phyloP scores from a whole-genome alignment of 2,797 vertebrate genomes.

The Coluber constrictor region DNA sequence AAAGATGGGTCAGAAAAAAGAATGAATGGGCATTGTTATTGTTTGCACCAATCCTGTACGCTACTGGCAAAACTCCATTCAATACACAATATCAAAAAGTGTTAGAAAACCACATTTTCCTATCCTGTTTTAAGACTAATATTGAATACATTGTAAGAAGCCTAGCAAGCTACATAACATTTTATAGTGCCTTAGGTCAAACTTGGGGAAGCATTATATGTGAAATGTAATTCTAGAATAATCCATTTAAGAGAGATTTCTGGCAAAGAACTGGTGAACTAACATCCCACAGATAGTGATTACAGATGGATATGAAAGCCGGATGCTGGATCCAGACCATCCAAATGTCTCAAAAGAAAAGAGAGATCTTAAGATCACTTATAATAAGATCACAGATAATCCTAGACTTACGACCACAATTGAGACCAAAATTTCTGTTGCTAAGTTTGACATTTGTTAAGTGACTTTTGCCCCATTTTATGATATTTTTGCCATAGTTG shows the following conservation, averaged over 20 bases:
- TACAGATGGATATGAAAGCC: background rate
- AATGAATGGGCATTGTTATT: background rate
- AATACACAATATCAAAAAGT: background rate
- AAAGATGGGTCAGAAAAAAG: background rate
- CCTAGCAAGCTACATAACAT: background rate
- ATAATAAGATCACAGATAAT: no score
- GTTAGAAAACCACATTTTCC: background rate
- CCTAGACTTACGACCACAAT: no score
- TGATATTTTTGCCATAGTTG: no score
- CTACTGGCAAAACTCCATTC: background rate
- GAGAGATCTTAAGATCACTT: no score
- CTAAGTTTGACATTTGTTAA: no score
- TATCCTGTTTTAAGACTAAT: background rate
- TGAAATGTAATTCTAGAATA: background rate
- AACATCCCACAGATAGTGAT: background rate
- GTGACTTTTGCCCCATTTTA: no score
- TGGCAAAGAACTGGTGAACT: background rate
- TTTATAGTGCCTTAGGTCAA: background rate
- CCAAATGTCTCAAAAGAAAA: no score
- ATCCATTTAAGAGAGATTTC: background rate
- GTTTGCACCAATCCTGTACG: background rate
- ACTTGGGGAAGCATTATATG: background rate
- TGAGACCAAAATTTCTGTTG: no score
- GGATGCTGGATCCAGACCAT: no score
- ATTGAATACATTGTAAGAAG: background rate